Conservation (phyloP, 2,888 invertebrate species). For the Protodeltote pygarga region DNA sequence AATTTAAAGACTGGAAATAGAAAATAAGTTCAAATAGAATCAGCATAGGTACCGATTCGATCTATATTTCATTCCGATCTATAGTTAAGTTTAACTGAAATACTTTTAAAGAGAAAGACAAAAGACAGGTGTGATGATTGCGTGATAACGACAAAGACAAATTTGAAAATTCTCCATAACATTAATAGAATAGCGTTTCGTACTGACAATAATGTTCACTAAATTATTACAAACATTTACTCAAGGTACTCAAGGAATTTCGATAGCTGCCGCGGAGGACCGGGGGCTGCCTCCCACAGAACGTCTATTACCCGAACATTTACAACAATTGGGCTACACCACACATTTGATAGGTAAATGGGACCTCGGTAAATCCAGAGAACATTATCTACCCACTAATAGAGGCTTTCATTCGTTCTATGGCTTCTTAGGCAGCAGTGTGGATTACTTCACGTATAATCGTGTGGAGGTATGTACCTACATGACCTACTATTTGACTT, state of each 20-base stretch:
- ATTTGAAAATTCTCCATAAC: too few species aligned
- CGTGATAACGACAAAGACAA: too few species aligned
- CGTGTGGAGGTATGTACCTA: slow-evolving; percentile 67
- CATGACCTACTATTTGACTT: too few species aligned
- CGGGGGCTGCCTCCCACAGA: slow-evolving; percentile 90
- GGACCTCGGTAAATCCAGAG: slow-evolving; percentile 92
- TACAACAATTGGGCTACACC: slow-evolving; percentile 90
- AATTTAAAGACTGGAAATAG: too few species aligned
- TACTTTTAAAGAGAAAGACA: too few species aligned
- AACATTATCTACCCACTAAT: slow-evolving; percentile 89
- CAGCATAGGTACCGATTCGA: too few species aligned
- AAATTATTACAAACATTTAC: slow-evolving; percentile 3
- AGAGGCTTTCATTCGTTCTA: slow-evolving; percentile 93
- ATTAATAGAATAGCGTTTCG: slow-evolving; percentile 15
- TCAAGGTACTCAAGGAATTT: slow-evolving; percentile 61
- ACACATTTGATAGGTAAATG: slow-evolving; percentile 95
- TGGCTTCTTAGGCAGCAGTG: slow-evolving; percentile 93
- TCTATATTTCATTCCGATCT: too few species aligned
- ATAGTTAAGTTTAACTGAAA: too few species aligned
- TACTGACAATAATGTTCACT: slow-evolving; percentile 2
- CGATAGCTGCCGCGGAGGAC: slow-evolving; percentile 85
- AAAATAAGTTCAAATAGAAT: too few species aligned
- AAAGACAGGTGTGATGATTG: too few species aligned
- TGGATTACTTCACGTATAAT: slow-evolving; percentile 91
- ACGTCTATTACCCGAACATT: slow-evolving; percentile 90